Evolutionary conservation across 2,797 vertebrate species (phyloP).

Genomic region (Telmatherina bonti): DNA sequence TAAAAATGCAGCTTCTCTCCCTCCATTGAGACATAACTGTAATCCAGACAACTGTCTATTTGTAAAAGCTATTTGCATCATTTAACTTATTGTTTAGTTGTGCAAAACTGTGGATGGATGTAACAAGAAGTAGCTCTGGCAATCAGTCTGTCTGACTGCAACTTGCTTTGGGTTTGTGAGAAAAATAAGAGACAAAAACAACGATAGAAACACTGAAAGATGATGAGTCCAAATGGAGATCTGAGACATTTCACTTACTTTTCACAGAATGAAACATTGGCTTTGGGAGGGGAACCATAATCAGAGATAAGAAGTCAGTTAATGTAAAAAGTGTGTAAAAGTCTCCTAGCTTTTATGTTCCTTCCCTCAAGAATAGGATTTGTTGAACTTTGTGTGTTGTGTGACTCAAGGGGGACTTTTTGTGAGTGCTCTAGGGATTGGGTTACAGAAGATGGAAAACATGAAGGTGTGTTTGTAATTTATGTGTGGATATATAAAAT

Average conservation of each 20-base stretch:
- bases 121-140: background rate
- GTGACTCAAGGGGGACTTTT: constrained; percentile 45
- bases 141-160: background rate
- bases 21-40: too few species aligned
- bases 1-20: too few species aligned
- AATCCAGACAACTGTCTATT: too few species aligned
- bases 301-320: constrained; percentile 42
- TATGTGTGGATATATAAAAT: too few species aligned
- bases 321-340: constrained; percentile 72
- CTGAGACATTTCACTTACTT: background rate
- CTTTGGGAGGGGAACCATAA: background rate
- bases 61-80: too few species aligned
- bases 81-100: too few species aligned
- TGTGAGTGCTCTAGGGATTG: constrained; percentile 65
- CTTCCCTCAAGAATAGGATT: constrained; percentile 44
- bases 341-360: constrained; percentile 65
- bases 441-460: constrained; percentile 67
- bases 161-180: background rate
- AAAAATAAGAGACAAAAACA: background rate
- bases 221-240: background rate
- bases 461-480: background rate
- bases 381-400: constrained; percentile 38
- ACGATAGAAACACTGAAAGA: background rate
- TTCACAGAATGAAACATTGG: background rate
- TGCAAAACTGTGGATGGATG: background rate